phyloP scores from a whole-genome alignment of 1,140 invertebrate species.

The Hydropsyche tenuis region DNA sequence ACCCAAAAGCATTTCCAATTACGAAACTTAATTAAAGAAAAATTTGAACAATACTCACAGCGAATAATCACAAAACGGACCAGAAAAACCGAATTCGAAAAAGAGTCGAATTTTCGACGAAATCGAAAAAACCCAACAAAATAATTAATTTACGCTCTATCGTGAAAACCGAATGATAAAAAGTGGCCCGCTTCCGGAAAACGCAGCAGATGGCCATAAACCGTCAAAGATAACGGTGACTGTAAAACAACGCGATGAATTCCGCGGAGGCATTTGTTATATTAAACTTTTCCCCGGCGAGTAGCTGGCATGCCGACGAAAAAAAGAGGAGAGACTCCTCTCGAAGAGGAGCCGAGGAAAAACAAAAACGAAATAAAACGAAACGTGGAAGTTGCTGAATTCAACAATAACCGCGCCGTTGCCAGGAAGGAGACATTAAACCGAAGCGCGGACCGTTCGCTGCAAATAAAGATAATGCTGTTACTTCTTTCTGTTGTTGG shows the following conservation, averaged over 20 bases:
- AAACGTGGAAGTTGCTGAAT: neutral
- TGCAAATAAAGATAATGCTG: neutral
- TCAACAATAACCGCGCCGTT: neutral
- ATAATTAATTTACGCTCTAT: too few relatives aligned
- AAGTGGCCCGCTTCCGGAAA: too few relatives aligned
- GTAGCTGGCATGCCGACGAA: too few relatives aligned
- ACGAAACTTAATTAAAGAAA: too few relatives aligned
- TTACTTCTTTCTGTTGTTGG: neutral
- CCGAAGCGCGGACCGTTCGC: neutral
- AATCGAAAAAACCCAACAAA: too few relatives aligned
- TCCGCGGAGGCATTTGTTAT: conserved; percentile 25
- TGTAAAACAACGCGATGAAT: conserved; percentile 23
- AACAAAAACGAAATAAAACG: neutral
- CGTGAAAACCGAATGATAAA: too few relatives aligned
- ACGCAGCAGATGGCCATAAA: conserved; percentile 18
- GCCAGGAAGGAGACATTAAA: neutral
- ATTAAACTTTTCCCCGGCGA: conserved; percentile 20
- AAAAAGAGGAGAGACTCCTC: neutral
- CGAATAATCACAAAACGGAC: too few relatives aligned
- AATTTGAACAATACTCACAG: too few relatives aligned
- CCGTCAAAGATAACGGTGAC: conserved; percentile 6
- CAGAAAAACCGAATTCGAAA: too few relatives aligned
- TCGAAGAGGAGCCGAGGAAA: neutral
- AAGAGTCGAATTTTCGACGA: too few relatives aligned
- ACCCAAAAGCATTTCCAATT: too few relatives aligned